Percentiles rank a stretch among this genome's conserved stretches.
Conservation (phyloP, 2,113 vertebrate genomes). For the Phalacrocorax aristotelis region DNA sequence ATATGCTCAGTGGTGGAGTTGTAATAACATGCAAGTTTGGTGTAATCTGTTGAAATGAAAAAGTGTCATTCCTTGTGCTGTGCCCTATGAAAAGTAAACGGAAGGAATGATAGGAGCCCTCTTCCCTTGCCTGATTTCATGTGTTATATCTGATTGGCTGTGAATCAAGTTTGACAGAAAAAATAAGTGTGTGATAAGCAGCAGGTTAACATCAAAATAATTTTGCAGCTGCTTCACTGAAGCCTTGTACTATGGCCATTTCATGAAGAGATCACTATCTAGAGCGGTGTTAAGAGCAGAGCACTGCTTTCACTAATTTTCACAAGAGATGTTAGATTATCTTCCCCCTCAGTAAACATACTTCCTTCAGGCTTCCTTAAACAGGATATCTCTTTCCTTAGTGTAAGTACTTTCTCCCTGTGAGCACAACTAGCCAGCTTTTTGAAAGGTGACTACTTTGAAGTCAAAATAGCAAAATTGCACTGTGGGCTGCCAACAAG, state of each 20-base stretch:
- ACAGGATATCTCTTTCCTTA: background rate
- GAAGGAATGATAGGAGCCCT: background rate
- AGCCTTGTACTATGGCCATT: background rate
- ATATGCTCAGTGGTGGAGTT: constrained; percentile 5
- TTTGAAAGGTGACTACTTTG: constrained; percentile 8
- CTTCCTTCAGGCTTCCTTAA: background rate
- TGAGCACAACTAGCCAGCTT: background rate
- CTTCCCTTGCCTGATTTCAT: background rate
- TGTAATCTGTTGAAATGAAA: background rate
- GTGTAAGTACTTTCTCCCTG: background rate
- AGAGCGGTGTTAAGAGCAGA: background rate
- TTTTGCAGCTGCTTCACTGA: background rate
- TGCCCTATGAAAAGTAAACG: background rate
- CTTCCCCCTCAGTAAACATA: background rate
- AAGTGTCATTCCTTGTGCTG: background rate
- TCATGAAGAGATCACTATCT: background rate
- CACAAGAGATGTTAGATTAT: background rate
- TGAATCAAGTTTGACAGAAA: background rate
- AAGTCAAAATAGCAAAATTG: background rate
- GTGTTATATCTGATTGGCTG: background rate
- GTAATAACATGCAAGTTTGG: constrained; percentile 38
- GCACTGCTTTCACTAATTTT: background rate
- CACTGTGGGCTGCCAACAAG: background rate
- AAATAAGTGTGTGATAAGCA: background rate
- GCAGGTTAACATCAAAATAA: background rate